Base-by-base conservation (phyloP, 2,888 invertebrate species). In the Drosophila sordidula region DNA sequence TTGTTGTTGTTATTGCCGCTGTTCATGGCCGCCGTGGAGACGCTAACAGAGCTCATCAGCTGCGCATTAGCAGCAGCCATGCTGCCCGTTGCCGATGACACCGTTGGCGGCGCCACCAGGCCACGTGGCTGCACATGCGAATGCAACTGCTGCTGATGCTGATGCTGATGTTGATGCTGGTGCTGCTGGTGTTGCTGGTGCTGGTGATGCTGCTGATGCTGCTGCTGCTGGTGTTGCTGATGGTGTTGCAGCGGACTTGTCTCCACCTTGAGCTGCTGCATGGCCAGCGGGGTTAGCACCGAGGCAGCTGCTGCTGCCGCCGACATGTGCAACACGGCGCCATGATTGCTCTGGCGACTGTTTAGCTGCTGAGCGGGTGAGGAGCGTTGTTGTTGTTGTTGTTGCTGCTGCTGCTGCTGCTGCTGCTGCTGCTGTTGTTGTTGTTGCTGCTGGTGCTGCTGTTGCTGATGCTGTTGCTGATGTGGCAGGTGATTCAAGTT, bases 191-290 rank as follows among this genome's bases (percentile, higher is more conserved):
- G 57, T 4, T 45, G 62, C 8, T 45, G 71, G 2, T 22, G 64
- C 6, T 49, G 59, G 8, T 62, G 77, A 0, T 67, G 78, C 2
- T 63, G 67, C 0, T 68, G 78, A 2, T 77, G 80, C 4, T 69
- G 68, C 0, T 68, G 76, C 1, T 51, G 50, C 0, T 47, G 70
- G 5, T 44, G 72, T 9, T 70, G 81, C 1, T 81, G 83, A 0
- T 70, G 70, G 92, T 80, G 66, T 34, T 90, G 89, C 32, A 83
- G 77, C 41, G 89, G 79, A 71, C 93, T 93, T 29, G 95, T 95
- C 89, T 95, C 95, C 77, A 95, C 94, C 90, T 95, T 94, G 78
- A 95, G 93, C 75, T 94, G 95, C 72, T 91, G 90, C 78, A 89
- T 87, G 64, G 79, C 69, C 69, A 75, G 67, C 70, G 79, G 79